phyloP scores from a whole-genome alignment of 1,140 invertebrate genomes.

The Prorops nasuta region DNA sequence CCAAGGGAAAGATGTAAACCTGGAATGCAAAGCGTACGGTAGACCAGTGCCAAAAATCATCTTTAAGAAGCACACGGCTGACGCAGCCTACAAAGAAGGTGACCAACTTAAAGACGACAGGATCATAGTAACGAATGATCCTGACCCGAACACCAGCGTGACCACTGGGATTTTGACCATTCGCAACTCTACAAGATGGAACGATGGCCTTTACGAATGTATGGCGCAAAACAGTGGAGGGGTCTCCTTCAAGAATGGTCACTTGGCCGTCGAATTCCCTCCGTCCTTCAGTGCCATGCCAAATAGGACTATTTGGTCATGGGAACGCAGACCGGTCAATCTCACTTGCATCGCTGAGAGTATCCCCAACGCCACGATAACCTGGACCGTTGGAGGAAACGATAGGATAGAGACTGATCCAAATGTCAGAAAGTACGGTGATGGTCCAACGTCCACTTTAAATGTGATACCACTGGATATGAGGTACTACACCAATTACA shows the following conservation, averaged over 20 bases:
- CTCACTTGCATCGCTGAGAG: slow-evolving; percentile 85
- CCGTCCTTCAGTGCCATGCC: slow-evolving; percentile 77
- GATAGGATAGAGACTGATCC: slow-evolving; percentile 57
- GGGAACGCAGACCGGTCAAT: slow-evolving; percentile 77
- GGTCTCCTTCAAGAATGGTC: slow-evolving; percentile 71
- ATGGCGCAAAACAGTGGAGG: slow-evolving; percentile 79
- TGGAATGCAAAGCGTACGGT: slow-evolving; percentile 74
- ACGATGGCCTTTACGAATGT: slow-evolving; percentile 89
- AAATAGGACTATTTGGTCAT: slow-evolving; percentile 72
- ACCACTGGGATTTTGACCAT: slow-evolving; percentile 67
- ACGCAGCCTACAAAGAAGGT: slow-evolving; percentile 59
- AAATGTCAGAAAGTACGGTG: slow-evolving; percentile 62
- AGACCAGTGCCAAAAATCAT: slow-evolving; percentile 73
- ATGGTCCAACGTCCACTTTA: slow-evolving; percentile 69
- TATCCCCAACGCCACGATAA: slow-evolving; percentile 89
- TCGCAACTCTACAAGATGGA: slow-evolving; percentile 51
- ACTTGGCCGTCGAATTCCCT: slow-evolving; percentile 79
- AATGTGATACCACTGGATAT: slow-evolving; percentile 65
- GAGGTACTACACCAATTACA: slow-evolving; percentile 74
- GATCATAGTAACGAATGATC: slow-evolving; percentile 60
- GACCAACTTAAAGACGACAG: slow-evolving; percentile 63
- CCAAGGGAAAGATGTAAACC: slow-evolving; percentile 59
- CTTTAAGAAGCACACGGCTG: slow-evolving; percentile 66
- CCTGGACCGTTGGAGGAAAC: slow-evolving; percentile 67
- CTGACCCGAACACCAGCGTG: slow-evolving; percentile 61